These are phyloP conservation scores for Tylochromis polylepis DNA, from an alignment of 2,113 vertebrate species.

Conservation along the genomic window DNA sequence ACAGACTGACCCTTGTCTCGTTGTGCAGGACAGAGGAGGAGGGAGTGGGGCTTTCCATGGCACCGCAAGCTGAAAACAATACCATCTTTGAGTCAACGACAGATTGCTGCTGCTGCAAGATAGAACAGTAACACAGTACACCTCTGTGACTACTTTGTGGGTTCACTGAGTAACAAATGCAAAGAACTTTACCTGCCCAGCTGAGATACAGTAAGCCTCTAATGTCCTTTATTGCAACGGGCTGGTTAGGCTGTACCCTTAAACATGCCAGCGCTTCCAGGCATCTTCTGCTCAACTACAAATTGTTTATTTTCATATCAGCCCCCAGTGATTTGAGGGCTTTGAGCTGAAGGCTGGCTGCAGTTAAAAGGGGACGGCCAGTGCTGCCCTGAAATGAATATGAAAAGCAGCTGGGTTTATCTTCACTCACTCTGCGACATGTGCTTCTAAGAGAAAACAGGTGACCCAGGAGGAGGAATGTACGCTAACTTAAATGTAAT, in stretches of 20 bases:
- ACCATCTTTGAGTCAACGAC: slow-evolving; percentile 58
- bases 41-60: slow-evolving; percentile 44
- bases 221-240: background rate
- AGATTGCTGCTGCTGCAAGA: slow-evolving; percentile 19
- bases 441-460: slow-evolving; percentile 70
- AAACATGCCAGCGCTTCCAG: slow-evolving; percentile 10
- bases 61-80: slow-evolving; percentile 44
- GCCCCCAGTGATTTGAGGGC: slow-evolving; percentile 45
- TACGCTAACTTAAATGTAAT: slow-evolving; percentile 39
- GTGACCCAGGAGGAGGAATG: slow-evolving; percentile 61
- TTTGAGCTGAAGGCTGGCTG: slow-evolving; percentile 35
- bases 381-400: slow-evolving; percentile 60
- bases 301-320: slow-evolving; percentile 49
- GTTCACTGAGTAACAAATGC: slow-evolving; percentile 7
- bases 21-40: slow-evolving; percentile 36
- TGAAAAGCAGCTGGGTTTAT: slow-evolving; percentile 70
- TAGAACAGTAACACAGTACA: slow-evolving; percentile 20
- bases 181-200: background rate
- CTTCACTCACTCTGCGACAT: slow-evolving; percentile 58
- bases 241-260: background rate
- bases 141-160: slow-evolving; percentile 35
- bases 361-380: slow-evolving; percentile 61
- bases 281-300: slow-evolving; percentile 13
- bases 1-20: slow-evolving; percentile 66
- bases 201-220: background rate